Evolutionary conservation across 2,888 invertebrate species (phyloP).

Genomic region (Melinopterus prodromus): DNA sequence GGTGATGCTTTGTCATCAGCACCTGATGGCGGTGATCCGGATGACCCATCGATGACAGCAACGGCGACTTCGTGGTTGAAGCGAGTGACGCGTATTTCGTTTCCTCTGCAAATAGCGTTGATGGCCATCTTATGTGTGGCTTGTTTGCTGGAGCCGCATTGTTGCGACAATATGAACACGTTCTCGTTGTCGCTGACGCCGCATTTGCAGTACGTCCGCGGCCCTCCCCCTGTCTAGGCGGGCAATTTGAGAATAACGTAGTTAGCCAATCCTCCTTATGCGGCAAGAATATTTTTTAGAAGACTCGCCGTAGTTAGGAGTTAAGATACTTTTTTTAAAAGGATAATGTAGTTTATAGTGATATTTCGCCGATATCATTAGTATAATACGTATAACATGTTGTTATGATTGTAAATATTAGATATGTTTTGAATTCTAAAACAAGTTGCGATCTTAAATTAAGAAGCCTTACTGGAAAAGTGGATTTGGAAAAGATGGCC

Average conservation of each 20-base stretch:
- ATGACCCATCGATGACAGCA: conserved; percentile 59
- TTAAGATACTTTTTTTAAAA: conserved; percentile 10
- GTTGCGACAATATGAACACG: conserved; percentile 82
- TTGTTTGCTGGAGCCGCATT: conserved; percentile 77
- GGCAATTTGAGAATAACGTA: background rate
- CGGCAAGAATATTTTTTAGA: conserved; percentile 19
- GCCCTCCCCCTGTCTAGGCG: conserved; percentile 74
- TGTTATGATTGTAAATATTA: conserved; percentile 45
- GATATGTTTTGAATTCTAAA: conserved; percentile 42
- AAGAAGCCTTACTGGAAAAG: conserved; percentile 17
- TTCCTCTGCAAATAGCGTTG: conserved; percentile 79
- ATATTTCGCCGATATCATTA: conserved; percentile 26
- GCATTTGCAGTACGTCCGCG: conserved; percentile 81
- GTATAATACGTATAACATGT: conserved; percentile 42
- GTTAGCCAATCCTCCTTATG: background rate
- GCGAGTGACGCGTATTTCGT: conserved; percentile 75
- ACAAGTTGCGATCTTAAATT: conserved; percentile 31
- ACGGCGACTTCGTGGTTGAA: conserved; percentile 69
- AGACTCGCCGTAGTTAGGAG: background rate
- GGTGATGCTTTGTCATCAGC: conserved; percentile 46
- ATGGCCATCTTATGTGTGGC: conserved; percentile 77
- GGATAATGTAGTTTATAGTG: conserved; percentile 8
- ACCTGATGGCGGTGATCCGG: conserved; percentile 50
- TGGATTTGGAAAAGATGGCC: background rate
- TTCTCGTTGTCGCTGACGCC: conserved; percentile 80